Evolutionary conservation across 2,888 invertebrate genomes (phyloP), one percentile per base, ranked within the genome.

Genomic region (Pyrrhosoma nymphula): DNA sequence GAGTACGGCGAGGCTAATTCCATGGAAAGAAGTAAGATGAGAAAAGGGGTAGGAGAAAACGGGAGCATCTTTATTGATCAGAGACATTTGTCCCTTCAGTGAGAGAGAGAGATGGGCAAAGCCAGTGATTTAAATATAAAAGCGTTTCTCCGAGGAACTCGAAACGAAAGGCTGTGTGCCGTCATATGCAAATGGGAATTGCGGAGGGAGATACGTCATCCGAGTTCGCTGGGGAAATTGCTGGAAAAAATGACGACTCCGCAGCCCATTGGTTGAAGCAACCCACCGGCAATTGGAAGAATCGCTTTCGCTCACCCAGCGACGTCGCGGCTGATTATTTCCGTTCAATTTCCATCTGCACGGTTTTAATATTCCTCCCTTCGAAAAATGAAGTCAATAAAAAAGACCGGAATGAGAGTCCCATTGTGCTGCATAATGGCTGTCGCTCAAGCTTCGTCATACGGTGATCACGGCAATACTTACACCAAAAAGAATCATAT

Each of bases 171-270:
- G 30, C 35, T 35, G 82, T 35, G 82, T 35, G 82, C 35, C 82
- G 82, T 82, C 82, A 82, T 82, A 82, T 82, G 82, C 82, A 82
- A 82, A 82, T 82, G 35, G 82, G n/a, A 82, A 82, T 82, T 82
- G 82, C 82, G 82, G 35, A 82, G 82, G 82, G 35, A 82, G 26
- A 35, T 30, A 82, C 82, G 82, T 82, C 82, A 35, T 82, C 35
- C 30, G 82, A 30, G 16, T 82, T 82, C 82, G 82, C 18, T 18
- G 35, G 35, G 30, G 82, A 30, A 82, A 82, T 82, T 30, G 82
- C 82, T 82, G 82, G 82, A 82, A 82, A 35, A 82, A 82, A 82
- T 82, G 82, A 82, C 35, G 82, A 82, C 82, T 82, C 26, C 30
- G 82, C n/a, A 82, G 30, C 82, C 18, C 82, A 82, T 82, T 82